A percentile compares a stretch with the other conserved stretches of the same genome.
Conservation (phyloP, 2,113 vertebrate genomes). For the Oxyura jamaicensis region DNA sequence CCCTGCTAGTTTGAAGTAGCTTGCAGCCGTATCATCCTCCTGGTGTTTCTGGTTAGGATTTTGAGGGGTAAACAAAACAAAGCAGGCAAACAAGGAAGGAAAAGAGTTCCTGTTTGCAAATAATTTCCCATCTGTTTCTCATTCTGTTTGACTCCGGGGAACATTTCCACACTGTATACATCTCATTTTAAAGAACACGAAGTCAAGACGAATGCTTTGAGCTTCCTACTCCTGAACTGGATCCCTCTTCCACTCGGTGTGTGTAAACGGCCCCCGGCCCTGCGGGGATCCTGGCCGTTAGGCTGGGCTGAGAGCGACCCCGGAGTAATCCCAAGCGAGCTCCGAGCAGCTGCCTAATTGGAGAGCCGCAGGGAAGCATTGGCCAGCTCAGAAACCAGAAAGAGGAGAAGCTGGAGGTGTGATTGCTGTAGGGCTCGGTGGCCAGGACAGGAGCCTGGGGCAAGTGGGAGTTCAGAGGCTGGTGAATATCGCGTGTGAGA, state of each 20-base stretch:
- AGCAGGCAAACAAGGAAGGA: neutral
- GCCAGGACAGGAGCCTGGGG: neutral
- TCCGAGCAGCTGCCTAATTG: neutral
- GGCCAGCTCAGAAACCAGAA: neutral
- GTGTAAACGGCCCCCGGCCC: neutral
- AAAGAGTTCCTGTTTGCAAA: conserved; percentile 60
- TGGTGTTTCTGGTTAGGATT: conserved; percentile 42
- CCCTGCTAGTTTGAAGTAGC: neutral
- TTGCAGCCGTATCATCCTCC: neutral
- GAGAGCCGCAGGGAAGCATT: neutral
- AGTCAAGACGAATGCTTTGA: neutral
- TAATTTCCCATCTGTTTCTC: conserved; percentile 68
- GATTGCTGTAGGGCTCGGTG: neutral
- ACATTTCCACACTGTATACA: neutral
- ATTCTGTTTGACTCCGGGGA: conserved; percentile 10
- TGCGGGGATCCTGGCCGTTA: neutral
- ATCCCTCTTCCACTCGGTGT: neutral
- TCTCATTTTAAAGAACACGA: neutral
- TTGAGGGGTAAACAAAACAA: conserved; percentile 61
- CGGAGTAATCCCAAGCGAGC: accelerated
- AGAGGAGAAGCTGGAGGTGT: neutral
- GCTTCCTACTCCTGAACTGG: neutral
- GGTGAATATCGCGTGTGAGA: neutral
- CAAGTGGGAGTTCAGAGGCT: neutral
- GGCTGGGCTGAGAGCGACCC: neutral